Evolutionary conservation across 2,113 vertebrate genomes (phyloP), one percentile per base, ranked within the genome.

Genomic region (Perognathus longimembris): DNA sequence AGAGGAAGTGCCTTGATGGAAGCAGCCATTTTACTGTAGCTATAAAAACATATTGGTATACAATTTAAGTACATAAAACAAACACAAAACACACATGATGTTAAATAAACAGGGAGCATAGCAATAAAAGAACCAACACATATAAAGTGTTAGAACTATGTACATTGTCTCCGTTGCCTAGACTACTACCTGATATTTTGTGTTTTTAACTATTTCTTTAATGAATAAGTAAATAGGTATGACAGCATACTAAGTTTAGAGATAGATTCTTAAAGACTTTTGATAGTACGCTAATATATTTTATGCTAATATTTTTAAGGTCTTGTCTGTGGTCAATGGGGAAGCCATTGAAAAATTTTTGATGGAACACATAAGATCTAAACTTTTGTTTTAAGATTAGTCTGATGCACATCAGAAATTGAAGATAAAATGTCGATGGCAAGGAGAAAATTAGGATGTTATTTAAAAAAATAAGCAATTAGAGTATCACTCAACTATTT

Each of bases 391-490:
- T 82, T 79, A 64, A 50, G 7, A 64, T 61, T 5, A 89, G 0
- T 77, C 38, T 59, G 24, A 45, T 78, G 77, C 6, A 75, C 59
- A 89, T 21, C 86, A 42, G 54, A 73, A 11, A 74, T 64, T 85
- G 14, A 24, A 85, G 6, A 87, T 30, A 73, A 18, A 61, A 88
- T 85, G 70, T 69, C 75, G 73, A 92, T 75, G 71, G 34, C 24
- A 78, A 77, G 15, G 82, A 71, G 26, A 63, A 77, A 76, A 84
- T 85, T 61, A 86, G 17, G 7, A 21, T 69, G 10, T 67, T 75
- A 63, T 50, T 79, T 87, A 89, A 12, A 82, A 87, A 93, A 74
- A 87, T 75, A 85, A 8, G 87, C 79, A 93, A 84, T 66, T 71
- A 71, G 21, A 30, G 7, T n/a, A 54, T 74, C 4, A 6, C 21